Evolutionary conservation across 1,140 invertebrate species (phyloP).

Genomic region (Caenorhabditis latens): DNA sequence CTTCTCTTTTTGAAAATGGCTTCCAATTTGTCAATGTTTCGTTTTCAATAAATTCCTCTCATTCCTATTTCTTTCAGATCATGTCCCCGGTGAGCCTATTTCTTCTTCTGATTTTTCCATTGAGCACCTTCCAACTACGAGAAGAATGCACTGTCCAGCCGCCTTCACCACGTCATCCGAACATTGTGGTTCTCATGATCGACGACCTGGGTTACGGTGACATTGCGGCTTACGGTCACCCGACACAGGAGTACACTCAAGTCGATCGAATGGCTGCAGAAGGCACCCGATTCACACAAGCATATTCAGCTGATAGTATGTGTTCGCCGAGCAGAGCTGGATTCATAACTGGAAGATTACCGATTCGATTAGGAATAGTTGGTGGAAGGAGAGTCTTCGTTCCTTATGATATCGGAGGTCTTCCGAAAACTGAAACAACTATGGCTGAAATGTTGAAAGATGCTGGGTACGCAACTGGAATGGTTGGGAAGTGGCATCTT

Average conservation of each 20-base stretch:
- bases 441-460: conserved; percentile 69
- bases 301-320: conserved; percentile 76
- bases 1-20: background rate
- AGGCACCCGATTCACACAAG: conserved; percentile 76
- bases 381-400: conserved; percentile 68
- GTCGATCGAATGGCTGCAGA: conserved; percentile 68
- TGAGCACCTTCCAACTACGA: background rate
- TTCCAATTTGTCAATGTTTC: background rate
- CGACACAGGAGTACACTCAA: conserved; percentile 75
- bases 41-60: background rate
- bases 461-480: conserved; percentile 68
- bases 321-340: conserved; percentile 75
- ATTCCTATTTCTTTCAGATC: conserved; percentile 1
- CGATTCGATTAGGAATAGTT: conserved; percentile 67
- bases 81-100: conserved; percentile 43
- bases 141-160: conserved; percentile 46
- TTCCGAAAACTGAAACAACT: conserved; percentile 69
- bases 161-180: conserved; percentile 72
- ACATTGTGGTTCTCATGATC: conserved; percentile 76
- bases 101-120: conserved; percentile 4
- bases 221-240: conserved; percentile 74
- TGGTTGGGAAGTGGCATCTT: conserved; percentile 74
- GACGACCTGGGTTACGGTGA: conserved; percentile 76
- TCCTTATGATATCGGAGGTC: conserved; percentile 68
- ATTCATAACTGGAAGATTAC: conserved; percentile 75